Evolutionary conservation across 1,140 invertebrate genomes (phyloP), one percentile per base, ranked within the genome.

Genomic region (Bombus balteatus): DNA sequence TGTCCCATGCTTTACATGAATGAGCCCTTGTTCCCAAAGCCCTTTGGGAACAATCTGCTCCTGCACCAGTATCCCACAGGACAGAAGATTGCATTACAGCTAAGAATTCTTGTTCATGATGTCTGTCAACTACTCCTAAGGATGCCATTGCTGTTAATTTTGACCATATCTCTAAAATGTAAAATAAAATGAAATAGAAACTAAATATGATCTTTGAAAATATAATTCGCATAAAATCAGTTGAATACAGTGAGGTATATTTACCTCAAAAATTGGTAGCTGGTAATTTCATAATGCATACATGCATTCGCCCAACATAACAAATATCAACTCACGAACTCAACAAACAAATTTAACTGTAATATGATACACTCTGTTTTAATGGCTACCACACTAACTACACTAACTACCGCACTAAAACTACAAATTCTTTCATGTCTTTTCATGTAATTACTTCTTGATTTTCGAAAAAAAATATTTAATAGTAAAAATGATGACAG

Each of bases 1-100:
- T 39, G 97, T 97, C n/a, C 99, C 99, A 95, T 99, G 99, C 95
- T 99, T 99, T 3, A 99, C 99, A 95, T 99, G 99, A 92, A 99
- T 99, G 8, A 99, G 95, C 91, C 99, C 99, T 32, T 32, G 32
- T 32, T 32, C 32, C 32, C 32, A 32, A 32, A 32, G 32, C 32
- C 32, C 99, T 99, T 96, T 99, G 99, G 8, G 99, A 99, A 93
- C 99, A 99, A 0, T 99, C 98, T 72, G 98, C 98, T 84, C 98
- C 98, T 37, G 98, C 97, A 37, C 98, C 98, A 18, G 98, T 97
- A 93, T 99, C 99, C 94, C 99, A 99, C 0, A 99, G 99, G 81
- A 99, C 96, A 94, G 99, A 99, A 62, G 98, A 98, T 87, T 99
- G 98, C 98, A 99, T 99, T 5, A 99, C 95, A 87, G 98, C 98